These are phyloP conservation scores for Dermochelys coriacea DNA, from an alignment of 2,797 vertebrate species.

Conservation along the genomic window DNA sequence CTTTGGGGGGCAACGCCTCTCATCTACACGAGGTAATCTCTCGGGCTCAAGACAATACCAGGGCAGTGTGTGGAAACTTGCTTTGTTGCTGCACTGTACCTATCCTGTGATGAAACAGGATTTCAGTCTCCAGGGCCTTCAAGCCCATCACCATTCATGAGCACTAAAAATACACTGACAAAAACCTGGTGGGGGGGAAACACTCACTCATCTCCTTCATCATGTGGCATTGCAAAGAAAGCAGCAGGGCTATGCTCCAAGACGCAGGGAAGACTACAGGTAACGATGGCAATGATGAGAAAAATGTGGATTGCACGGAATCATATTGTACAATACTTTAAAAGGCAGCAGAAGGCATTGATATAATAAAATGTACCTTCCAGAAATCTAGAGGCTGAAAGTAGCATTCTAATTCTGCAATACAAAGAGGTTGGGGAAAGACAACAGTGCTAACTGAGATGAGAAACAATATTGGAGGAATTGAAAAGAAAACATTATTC, in stretches of 20 bases:
- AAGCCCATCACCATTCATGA: conserved; percentile 37
- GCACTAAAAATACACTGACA: conserved; percentile 56
- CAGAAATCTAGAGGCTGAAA: conserved; percentile 48
- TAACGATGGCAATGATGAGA: neutral
- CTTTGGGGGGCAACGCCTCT: neutral
- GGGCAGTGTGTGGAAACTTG: conserved; percentile 4
- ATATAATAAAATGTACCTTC: conserved; percentile 31
- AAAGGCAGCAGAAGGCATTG: neutral
- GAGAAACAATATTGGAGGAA: conserved; percentile 15
- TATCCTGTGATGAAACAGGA: conserved; percentile 61
- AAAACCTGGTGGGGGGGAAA: conserved; percentile 43
- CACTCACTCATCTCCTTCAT: conserved; percentile 58
- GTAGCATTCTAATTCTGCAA: conserved; percentile 31
- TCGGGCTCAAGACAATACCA: conserved; percentile 41
- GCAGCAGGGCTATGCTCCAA: conserved; percentile 25
- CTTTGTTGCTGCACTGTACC: conserved; percentile 39
- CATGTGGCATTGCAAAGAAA: conserved; percentile 48
- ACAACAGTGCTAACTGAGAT: conserved; percentile 22
- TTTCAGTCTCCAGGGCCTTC: conserved; percentile 60
- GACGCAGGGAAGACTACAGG: conserved; percentile 45
- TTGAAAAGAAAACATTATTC: conserved; percentile 7
- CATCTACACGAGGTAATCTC: neutral
- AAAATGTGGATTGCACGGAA: conserved; percentile 57
- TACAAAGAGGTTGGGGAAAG: neutral
- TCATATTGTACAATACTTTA: conserved; percentile 31